phyloP scores from a whole-genome alignment of 2,113 vertebrate genomes.

The Phaethon lepturus region DNA sequence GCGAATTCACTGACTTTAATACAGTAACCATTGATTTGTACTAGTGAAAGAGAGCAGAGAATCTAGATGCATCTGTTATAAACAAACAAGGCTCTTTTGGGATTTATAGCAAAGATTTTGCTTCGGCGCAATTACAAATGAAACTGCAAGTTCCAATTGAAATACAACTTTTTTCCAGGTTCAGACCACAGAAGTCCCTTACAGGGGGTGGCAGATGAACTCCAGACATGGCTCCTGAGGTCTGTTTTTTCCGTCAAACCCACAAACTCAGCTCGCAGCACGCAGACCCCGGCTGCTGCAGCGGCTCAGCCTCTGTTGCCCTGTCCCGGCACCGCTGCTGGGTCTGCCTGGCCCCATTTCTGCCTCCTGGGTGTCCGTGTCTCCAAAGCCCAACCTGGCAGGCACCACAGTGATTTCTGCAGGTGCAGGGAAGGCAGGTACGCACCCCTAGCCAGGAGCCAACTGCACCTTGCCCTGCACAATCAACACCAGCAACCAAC shows the following conservation, averaged over 20 bases:
- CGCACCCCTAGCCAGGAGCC: neutral
- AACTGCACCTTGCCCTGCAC: neutral
- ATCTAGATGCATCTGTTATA: neutral
- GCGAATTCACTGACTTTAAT: neutral
- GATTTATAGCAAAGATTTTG: neutral
- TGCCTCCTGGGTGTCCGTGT: rapidly evolving
- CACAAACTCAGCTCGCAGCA: neutral
- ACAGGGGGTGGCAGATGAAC: neutral
- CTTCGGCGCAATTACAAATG: neutral
- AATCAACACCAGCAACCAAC: neutral
- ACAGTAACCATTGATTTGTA: neutral
- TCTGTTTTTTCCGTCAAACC: neutral
- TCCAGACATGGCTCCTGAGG: neutral
- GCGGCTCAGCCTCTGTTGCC: neutral
- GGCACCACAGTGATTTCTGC: neutral
- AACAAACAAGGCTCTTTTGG: neutral
- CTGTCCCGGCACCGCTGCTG: neutral
- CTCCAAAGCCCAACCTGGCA: neutral
- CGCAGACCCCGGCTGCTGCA: rapidly evolving
- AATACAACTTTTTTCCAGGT: neutral
- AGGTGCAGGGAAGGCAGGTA: neutral
- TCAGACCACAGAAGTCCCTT: neutral
- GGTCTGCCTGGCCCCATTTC: neutral
- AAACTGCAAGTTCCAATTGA: neutral
- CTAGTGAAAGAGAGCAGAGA: neutral